Base-by-base conservation (phyloP, 2,797 vertebrate genomes). In the Sciurus vulgaris region DNA sequence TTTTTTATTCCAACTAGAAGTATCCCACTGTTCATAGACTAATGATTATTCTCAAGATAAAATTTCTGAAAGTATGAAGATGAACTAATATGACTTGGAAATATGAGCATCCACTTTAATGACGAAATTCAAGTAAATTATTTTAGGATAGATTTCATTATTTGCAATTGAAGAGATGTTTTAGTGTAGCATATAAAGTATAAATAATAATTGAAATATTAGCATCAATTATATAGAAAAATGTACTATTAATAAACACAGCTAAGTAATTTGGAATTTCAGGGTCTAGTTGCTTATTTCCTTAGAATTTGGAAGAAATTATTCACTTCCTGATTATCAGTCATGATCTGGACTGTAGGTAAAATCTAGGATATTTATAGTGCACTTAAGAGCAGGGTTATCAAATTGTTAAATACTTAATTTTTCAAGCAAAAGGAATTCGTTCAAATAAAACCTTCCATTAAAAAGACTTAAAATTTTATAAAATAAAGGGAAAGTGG, bases 401-500 rank as follows among this genome's bases (percentile, higher is more conserved):
- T 41, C 33, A 95, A 35, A 82, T n/a, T 86, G 35, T 79, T 20
- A 30, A 24, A 72, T 30, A 28, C 17, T 90, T 92, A 47, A 33
- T 54, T 72, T 90, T 91, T 82, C 33, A 89, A 82, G 33, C 49
- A 49, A 92, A 94, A 65, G 28, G 11, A 33, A 24, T 38, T 86
- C 38, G 84, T 54, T 85, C 18, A 61, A 87, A 77, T 35, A 86
- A 28, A 3, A 73, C 5, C 6, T 84, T 96, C 86, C 35, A 92
- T 96, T 28, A 91, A 72, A 47, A 93, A 76, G 79, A 81, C 86
- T 76, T 94, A 76, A 91, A 84, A 86, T 86, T 93, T 91, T 17
- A 69, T 70, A 67, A 93, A 86, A 61, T 97, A 95, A 81, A 69
- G 6, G 11, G 30, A 92, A 85, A 94, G 89, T 97, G 20, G 20